Percentiles rank a stretch among this genome's conserved stretches.
Evolutionary conservation across 1,140 invertebrate genomes (phyloP).

Genomic region (Cotesia vestalis): DNA sequence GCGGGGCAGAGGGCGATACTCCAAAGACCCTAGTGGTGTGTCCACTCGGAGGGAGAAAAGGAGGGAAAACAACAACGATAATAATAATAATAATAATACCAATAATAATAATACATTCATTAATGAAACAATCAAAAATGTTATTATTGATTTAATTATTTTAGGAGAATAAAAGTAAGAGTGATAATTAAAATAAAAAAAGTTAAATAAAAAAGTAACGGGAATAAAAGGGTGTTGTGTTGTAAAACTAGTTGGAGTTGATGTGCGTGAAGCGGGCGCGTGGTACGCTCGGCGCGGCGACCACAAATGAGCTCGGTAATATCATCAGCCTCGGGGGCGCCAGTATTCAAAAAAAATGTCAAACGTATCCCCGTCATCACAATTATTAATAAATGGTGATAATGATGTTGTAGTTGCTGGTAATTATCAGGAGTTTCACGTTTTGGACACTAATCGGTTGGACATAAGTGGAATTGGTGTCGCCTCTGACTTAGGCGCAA

Average conservation of each 20-base stretch:
- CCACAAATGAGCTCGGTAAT: slow-evolving; percentile 44
- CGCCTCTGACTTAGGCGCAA: neutral
- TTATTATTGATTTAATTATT: neutral
- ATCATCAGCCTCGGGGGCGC: slow-evolving; percentile 36
- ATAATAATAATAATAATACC: neutral
- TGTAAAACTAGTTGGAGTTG: slow-evolving; percentile 40
- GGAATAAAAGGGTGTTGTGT: slow-evolving; percentile 3
- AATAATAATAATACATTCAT: neutral
- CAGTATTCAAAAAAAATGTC: slow-evolving; percentile 48
- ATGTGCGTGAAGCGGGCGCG: slow-evolving; percentile 48
- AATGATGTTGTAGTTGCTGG: slow-evolving; percentile 35
- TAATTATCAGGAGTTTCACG: slow-evolving; percentile 27
- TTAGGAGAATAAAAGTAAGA: neutral
- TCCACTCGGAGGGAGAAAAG: neutral
- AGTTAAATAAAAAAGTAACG: neutral
- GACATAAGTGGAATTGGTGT: slow-evolving; percentile 8
- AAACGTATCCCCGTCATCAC: slow-evolving; percentile 44
- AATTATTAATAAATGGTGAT: slow-evolving; percentile 52
- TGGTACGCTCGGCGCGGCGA: slow-evolving; percentile 50
- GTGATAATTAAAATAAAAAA: neutral
- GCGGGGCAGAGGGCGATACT: neutral
- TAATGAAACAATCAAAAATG: neutral
- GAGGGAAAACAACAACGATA: neutral
- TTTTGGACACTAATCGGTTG: slow-evolving; percentile 4
- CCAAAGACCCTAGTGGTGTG: neutral